Evolutionary conservation across 2,797 vertebrate species (phyloP), one percentile per base, ranked within the genome.

Genomic region (Nannoperca australis): DNA sequence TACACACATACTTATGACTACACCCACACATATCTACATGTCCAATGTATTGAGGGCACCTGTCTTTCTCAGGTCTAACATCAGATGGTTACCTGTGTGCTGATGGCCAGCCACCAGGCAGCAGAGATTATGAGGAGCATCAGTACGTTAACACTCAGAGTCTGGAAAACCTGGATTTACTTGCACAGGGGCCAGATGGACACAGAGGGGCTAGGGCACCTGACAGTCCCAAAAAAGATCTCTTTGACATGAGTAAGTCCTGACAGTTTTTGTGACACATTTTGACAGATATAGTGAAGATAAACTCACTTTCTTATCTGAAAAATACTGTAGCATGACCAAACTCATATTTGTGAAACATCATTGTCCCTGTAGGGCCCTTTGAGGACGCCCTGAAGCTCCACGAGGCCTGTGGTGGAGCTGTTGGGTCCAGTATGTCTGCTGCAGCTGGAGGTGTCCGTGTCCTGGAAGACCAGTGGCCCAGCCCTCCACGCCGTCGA

Each of bases 221-320:
- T 0, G 97, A 97, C 47, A 99, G 97, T 84, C 98, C 98, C 42
- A 96, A 97, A 76, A 99, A 97, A 85, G 98, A 99, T 84, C 95
- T 99, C 20, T 99, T 99, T 75, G 98, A 99, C 81, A 99, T 99
- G 98, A 96, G 98, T 99, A 94, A 85, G 97, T 82, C 13, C 15
- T 62, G 2, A 20, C 0, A 62, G 36, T 55, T 56, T 1, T 1
- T 14, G n/a, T 32, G 24, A 50, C 42, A 42, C 69, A 53, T 47
- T 76, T 1, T 32, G 11, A 69, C 3, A 49, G 6, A 49, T 27
- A 56, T 2, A 50, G 2, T 38, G 3, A 38, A 12, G 13, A 40
- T 18, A 22, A 44, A 36, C 12, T 38, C 22, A 63, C 17, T 15
- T 47, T 44, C 14, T 8, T n/a, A 7, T 20, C 40, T 32, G 12